These are phyloP conservation scores for Diglossa cyanea DNA, from an alignment of 2,797 vertebrate species.

Conservation along the genomic window DNA sequence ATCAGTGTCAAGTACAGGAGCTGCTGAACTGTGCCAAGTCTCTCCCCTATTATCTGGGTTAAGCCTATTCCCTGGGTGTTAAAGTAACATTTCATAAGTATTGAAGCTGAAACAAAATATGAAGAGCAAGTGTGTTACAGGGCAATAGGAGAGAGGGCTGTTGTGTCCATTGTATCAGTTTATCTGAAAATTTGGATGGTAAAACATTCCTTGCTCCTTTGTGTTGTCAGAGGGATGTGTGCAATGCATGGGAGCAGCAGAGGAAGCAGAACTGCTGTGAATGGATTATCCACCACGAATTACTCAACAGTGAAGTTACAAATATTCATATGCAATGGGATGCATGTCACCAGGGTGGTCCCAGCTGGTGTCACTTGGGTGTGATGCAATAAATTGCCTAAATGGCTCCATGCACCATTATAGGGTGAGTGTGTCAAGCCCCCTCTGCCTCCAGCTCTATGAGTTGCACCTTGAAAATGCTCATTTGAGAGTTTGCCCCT, in stretches of 20 bases:
- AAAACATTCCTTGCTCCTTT: fast-evolving
- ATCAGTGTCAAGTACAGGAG: neutral
- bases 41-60: neutral
- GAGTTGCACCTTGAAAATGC: neutral
- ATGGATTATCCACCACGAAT: neutral
- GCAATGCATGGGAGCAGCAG: neutral
- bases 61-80: neutral
- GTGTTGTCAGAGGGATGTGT: neutral
- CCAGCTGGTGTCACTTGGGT: neutral
- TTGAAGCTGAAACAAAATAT: neutral
- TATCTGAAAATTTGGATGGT: neutral
- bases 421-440: neutral
- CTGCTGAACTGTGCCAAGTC: neutral
- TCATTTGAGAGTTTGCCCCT: neutral
- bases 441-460: neutral
- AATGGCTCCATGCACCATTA: fast-evolving
- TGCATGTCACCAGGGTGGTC: neutral
- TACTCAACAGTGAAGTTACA: neutral
- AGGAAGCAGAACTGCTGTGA: neutral
- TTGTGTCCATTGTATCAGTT: neutral
- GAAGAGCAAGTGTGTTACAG: neutral
- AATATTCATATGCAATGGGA: neutral
- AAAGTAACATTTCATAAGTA: neutral
- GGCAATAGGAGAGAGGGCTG: neutral
- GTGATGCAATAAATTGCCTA: neutral